Base-by-base conservation (phyloP, 2,888 invertebrate species). In the Cotesia congregata region DNA sequence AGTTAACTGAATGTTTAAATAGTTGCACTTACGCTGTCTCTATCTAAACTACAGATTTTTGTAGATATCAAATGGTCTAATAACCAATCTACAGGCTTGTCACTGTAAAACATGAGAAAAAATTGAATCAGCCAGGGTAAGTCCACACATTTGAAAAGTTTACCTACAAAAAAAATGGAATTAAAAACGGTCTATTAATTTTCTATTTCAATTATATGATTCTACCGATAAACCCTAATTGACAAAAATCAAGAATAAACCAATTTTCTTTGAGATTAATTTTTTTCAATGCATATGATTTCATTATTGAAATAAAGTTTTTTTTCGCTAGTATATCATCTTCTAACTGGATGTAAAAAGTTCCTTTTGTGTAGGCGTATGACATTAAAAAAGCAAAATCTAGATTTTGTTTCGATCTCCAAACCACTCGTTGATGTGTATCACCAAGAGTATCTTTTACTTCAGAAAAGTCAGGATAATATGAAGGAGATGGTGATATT, bases 71-170 rank as follows among this genome's bases (percentile, higher is more conserved):
- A 93, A 87, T 97, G 95, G 84, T 97, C 97, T 9, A 98, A 90
- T 5, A 99, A 91, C 98, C 98, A 99, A 88, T 99, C 98, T 0
- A 98, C 97, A 0, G 99, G 98, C 90, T 98, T 97, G 86, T 98
- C 97, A 86, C 94, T 94, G 90, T 97, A 96, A 88, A 99, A 98
- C 93, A 98, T 95, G 87, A 98, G 94, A 84, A 98, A 95, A 90
- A 97, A 98, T 82, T 97, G 95, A 61, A 97, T 94, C 79, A 98
- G 91, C 91, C 95, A 94, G 0, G 95, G 94, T 30, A 98, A 90
- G 86, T 97, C 96, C 0, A 94, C 93, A 17, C 96, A 95, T 86
- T 95, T 95, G 90, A 99, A 98, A 91, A 99, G 92, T 91, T 96
- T 96, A 68, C 94, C 94, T 93, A 68, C 77, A 9, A 17, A 59